These are phyloP conservation scores for Caenorhabditis sp. DNA, from an alignment of 2,888 invertebrate genomes.

Conservation along the genomic window DNA sequence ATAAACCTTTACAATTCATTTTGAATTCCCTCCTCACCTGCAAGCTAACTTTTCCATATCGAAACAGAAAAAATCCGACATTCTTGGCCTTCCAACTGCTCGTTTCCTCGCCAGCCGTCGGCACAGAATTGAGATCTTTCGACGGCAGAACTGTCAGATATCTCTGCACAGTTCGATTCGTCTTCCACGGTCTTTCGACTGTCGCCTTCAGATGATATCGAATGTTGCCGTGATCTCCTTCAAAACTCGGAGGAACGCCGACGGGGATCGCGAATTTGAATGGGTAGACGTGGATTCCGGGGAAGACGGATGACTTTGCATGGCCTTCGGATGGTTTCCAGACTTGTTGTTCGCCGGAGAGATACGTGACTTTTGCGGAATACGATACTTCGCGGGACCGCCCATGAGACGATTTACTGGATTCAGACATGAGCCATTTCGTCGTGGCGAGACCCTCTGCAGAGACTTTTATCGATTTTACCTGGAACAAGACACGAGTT, in stretches of 20 bases:
- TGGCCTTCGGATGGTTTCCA: slow-evolving; percentile 65
- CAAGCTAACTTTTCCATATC: slow-evolving; percentile 56
- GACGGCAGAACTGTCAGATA: slow-evolving; percentile 47
- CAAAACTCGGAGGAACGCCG: slow-evolving; percentile 55
- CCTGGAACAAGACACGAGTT: too few relatives aligned
- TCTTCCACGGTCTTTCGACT: slow-evolving; percentile 64
- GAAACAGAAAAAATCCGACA: slow-evolving; percentile 61
- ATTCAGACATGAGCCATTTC: slow-evolving; percentile 59
- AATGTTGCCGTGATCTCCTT: slow-evolving; percentile 61
- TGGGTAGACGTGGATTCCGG: slow-evolving; percentile 59
- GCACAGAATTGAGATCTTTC: slow-evolving; percentile 46
- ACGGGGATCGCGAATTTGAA: slow-evolving; percentile 56
- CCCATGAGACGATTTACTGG: slow-evolving; percentile 52
- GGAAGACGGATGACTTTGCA: slow-evolving; percentile 58
- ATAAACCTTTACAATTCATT: too few relatives aligned
- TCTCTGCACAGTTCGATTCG: slow-evolving; percentile 51
- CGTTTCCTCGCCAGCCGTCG: slow-evolving; percentile 34
- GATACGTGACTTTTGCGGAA: slow-evolving; percentile 51
- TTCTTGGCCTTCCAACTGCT: slow-evolving; percentile 56
- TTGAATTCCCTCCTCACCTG: slow-evolving; percentile 14
- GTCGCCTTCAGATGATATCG: slow-evolving; percentile 56
- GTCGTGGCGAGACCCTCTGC: slow-evolving; percentile 60
- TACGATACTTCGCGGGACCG: slow-evolving; percentile 62
- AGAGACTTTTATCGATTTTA: slow-evolving; percentile 48
- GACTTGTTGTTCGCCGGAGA: slow-evolving; percentile 49